A percentile compares a stretch with the other conserved stretches of the same genome.
Conservation (phyloP, 1,140 invertebrate species). For the Diprion similis region DNA sequence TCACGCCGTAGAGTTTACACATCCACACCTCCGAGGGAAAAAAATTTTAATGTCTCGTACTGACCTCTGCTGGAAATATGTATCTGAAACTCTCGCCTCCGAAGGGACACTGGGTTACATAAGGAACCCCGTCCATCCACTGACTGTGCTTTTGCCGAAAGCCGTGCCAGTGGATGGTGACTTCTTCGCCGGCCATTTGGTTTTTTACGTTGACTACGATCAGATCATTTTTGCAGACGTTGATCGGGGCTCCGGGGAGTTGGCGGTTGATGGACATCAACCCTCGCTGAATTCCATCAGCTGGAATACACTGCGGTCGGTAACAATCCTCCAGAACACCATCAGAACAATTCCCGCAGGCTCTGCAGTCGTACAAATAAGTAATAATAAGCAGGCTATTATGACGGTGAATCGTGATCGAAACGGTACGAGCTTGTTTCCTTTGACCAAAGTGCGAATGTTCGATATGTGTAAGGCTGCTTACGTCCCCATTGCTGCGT, state of each 20-base stretch:
- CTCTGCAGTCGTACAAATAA: constrained; percentile 25
- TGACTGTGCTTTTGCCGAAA: constrained; percentile 81
- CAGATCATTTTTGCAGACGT: constrained; percentile 83
- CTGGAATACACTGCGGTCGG: constrained; percentile 78
- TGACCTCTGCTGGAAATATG: constrained; percentile 55
- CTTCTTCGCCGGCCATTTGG: constrained; percentile 77
- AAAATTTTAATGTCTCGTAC: constrained; percentile 4
- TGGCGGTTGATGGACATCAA: constrained; percentile 87
- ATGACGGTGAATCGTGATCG: no score
- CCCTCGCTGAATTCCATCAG: constrained; percentile 86
- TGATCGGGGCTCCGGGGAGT: constrained; percentile 87
- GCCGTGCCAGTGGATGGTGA: constrained; percentile 90
- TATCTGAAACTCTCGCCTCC: constrained; percentile 81
- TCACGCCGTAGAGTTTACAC: no score
- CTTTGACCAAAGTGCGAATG: no score
- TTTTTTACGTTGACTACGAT: constrained; percentile 86
- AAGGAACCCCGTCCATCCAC: constrained; percentile 91
- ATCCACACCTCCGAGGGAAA: no score
- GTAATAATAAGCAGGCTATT: no score
- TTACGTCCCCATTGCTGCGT: background rate
- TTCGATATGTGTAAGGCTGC: no score
- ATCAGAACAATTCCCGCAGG: constrained; percentile 39
- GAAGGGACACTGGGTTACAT: constrained; percentile 90
- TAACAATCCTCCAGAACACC: constrained; percentile 33
- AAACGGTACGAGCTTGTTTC: no score